Conservation (phyloP, 2,888 invertebrate genomes). For the Coelinius sp. region DNA sequence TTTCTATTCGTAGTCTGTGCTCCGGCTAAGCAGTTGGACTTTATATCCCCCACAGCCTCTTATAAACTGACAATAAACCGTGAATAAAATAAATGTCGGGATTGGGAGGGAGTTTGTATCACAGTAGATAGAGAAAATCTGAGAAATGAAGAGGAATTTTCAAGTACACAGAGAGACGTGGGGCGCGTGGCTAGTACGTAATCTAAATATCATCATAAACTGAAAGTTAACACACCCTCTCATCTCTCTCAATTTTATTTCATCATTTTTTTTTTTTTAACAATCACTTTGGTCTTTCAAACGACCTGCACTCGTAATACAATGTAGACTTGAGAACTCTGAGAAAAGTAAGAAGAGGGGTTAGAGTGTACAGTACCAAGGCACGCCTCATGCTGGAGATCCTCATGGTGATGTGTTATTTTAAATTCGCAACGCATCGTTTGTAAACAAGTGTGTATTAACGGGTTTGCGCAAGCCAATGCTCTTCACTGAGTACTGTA, state of each 20-base stretch:
- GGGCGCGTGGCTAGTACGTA: slow-evolving; percentile 48
- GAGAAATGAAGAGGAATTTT: slow-evolving; percentile 4
- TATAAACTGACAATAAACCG: slow-evolving; percentile 35
- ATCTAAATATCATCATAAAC: slow-evolving; percentile 53
- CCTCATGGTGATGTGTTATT: slow-evolving; percentile 48
- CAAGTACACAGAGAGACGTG: slow-evolving; percentile 40
- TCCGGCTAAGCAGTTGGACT: slow-evolving; percentile 19
- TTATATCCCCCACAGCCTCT: slow-evolving; percentile 16
- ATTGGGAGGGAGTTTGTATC: not conserved
- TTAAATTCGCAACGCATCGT: slow-evolving; percentile 52
- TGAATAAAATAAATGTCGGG: slow-evolving; percentile 26
- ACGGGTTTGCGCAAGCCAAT: slow-evolving; percentile 33
- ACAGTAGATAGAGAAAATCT: not conserved
- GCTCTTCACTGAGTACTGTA: slow-evolving; percentile 33
- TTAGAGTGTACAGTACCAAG: slow-evolving; percentile 28
- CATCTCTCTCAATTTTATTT: slow-evolving; percentile 17
- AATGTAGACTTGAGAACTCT: not conserved
- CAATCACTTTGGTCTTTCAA: slow-evolving; percentile 6
- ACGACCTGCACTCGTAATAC: slow-evolving; percentile 17
- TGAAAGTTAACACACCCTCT: slow-evolving; percentile 33
- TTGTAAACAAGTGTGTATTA: slow-evolving; percentile 44
- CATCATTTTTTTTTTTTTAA: slow-evolving; percentile 4
- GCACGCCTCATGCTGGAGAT: slow-evolving; percentile 43
- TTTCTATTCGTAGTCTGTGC: slow-evolving; percentile 24
- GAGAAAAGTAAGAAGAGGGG: slow-evolving; percentile 10